Evolutionary conservation across 1,140 invertebrate species (phyloP).

Genomic region (Sinella curviseta): DNA sequence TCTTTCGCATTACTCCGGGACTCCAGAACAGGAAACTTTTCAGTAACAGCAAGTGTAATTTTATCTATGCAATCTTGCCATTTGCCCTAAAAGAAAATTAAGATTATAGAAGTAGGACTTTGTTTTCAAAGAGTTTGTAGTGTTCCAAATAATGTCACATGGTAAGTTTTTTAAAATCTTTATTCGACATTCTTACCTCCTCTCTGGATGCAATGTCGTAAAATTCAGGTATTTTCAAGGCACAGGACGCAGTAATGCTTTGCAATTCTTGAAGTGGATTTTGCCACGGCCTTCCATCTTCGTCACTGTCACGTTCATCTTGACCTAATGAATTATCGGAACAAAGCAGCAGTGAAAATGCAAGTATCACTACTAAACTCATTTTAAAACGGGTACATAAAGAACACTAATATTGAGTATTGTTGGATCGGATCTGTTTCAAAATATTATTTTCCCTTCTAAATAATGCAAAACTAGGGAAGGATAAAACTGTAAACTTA

Average conservation of each 20-base stretch:
- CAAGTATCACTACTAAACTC: no score
- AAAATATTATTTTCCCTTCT: no score
- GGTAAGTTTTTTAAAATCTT: neutral
- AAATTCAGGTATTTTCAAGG: neutral
- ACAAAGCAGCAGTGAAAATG: no score
- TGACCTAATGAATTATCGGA: no score
- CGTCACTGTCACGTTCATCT: no score
- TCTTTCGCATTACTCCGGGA: neutral
- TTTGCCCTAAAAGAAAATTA: neutral
- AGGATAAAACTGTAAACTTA: no score
- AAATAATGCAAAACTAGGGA: no score
- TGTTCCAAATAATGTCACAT: no score
- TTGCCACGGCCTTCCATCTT: neutral
- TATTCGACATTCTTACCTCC: neutral
- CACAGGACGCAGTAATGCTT: neutral
- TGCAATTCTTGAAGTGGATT: constrained; percentile 9
- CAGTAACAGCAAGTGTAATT: neutral
- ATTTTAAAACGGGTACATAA: no score
- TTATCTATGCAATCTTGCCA: neutral
- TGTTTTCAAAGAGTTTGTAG: no score
- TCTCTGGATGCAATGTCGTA: neutral
- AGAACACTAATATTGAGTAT: no score
- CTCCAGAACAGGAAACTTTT: neutral
- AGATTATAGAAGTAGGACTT: neutral
- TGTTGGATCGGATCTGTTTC: no score